Evolutionary conservation across 2,113 vertebrate genomes (phyloP).

Genomic region (Dicentrarchus labrax): DNA sequence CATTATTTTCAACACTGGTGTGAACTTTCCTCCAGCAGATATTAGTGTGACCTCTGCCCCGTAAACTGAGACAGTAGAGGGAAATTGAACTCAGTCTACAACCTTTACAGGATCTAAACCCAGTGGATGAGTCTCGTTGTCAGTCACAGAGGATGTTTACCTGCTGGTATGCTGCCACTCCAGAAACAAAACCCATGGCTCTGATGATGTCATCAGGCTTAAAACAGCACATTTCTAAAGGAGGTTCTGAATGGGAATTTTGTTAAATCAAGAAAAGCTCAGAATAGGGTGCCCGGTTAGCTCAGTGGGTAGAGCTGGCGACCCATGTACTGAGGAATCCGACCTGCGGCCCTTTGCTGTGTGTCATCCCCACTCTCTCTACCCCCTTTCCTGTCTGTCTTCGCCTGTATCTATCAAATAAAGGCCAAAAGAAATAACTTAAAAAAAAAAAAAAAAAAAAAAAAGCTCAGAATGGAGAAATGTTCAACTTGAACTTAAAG

Average conservation of each 20-base stretch:
- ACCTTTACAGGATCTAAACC: too few species aligned
- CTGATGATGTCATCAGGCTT: background rate
- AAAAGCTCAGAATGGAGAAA: too few species aligned
- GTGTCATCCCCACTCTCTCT: too few species aligned
- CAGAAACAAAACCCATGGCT: background rate
- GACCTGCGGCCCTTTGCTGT: too few species aligned
- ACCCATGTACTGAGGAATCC: too few species aligned
- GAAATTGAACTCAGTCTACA: background rate
- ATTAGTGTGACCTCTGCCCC: background rate
- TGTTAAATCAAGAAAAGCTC: background rate
- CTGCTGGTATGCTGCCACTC: background rate
- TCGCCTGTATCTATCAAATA: too few species aligned
- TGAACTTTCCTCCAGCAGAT: constrained; percentile 13
- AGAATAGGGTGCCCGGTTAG: too few species aligned
- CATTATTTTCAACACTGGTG: background rate
- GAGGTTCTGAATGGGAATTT: background rate
- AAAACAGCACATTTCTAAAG: background rate
- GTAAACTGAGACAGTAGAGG: background rate
- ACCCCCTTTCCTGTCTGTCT: too few species aligned
- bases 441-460: too few species aligned
- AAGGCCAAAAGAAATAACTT: too few species aligned
- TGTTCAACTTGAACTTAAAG: too few species aligned
- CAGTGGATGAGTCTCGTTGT: background rate
- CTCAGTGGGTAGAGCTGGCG: too few species aligned
- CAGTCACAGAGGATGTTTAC: background rate